Evolutionary conservation across 2,113 vertebrate species (phyloP).

Genomic region (Nothobranchius furzeri): DNA sequence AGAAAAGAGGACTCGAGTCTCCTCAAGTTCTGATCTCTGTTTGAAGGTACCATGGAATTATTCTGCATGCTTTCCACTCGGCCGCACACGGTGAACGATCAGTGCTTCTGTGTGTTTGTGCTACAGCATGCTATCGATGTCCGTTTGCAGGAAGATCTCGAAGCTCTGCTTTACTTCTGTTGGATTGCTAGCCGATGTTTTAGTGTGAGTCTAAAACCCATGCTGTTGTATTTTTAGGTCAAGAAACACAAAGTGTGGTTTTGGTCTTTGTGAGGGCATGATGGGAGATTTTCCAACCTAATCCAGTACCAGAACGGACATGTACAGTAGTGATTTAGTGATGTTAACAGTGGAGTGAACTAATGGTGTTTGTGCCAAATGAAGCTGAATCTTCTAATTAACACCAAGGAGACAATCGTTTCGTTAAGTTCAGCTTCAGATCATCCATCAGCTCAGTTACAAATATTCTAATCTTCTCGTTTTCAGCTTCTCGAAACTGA

Average conservation of each 20-base stretch:
- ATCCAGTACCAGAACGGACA: constrained; percentile 46
- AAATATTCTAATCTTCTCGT: constrained; percentile 13
- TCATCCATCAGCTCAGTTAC: constrained; percentile 12
- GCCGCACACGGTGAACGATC: constrained; percentile 28
- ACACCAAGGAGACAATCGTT: constrained; percentile 75
- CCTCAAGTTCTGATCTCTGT: background rate
- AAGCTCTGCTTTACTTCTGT: constrained; percentile 14
- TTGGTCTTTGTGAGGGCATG: background rate
- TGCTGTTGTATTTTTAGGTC: constrained; percentile 11
- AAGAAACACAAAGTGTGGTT: constrained; percentile 6
- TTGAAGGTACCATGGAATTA: constrained; percentile 36
- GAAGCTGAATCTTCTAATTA: constrained; percentile 46
- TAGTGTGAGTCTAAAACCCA: constrained; percentile 11
- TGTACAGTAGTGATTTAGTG: constrained; percentile 62
- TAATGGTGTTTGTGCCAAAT: constrained; percentile 72
- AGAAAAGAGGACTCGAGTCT: constrained; percentile 8
- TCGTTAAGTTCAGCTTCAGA: constrained; percentile 67
- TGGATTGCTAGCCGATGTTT: constrained; percentile 14
- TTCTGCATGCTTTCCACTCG: constrained; percentile 66
- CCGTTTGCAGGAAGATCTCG: constrained; percentile 15
- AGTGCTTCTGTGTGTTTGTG: constrained; percentile 22
- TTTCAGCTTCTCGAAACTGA: constrained; percentile 18
- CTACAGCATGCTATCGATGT: constrained; percentile 48
- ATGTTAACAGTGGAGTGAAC: constrained; percentile 55
- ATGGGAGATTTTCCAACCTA: constrained; percentile 22